Evolutionary conservation across 1,140 invertebrate species (phyloP), one percentile per base, ranked within the genome.

Genomic region (Trissolcus basalis): DNA sequence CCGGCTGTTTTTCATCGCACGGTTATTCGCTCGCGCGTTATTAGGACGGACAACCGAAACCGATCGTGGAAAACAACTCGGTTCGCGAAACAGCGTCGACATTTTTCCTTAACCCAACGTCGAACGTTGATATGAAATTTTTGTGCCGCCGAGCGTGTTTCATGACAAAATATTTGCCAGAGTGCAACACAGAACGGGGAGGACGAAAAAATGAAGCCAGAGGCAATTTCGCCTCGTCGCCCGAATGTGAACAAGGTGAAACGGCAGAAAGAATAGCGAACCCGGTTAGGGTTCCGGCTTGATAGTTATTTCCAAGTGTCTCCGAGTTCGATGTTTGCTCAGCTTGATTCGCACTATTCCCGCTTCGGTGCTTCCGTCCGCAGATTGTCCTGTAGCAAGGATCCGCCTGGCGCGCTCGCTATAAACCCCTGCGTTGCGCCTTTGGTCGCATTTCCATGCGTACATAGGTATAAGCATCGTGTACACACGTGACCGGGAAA

Each of bases 251-350:
- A 72, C 69, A 72, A 45, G 70, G 70, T 63, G 61, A 74, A 51
- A 61, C 61, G 71, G 50, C 13, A 63, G 71, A 74, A 74, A 75
- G 68, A 68, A 68, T 75, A 35, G 63, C 63, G 33, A 51, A n/a
- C 47, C 16, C n/a, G n/a, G n/a, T 10, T 67, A 67, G 50, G 69
- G 60, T 64, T 58, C 54, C 32, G 47, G 19, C n/a, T n/a, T n/a
- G n/a, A 44, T 60, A 45, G 67, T 77, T 77, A 64, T 45, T 48
- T 71, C 81, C 77, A 81, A 27, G 83, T 88, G 87, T 88, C 87
- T 87, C 82, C 75, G 82, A 86, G 83, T 87, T 85, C 79, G 83
- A 86, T 88, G 87, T 88, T 88, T 88, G 83, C 84, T 83, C 85
- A 88, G 86, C 87, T 88, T 88, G 87, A 88, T 88, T 88, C 86